Conservation (phyloP, 1,140 invertebrate genomes). For the Drosophila kikkawai region DNA sequence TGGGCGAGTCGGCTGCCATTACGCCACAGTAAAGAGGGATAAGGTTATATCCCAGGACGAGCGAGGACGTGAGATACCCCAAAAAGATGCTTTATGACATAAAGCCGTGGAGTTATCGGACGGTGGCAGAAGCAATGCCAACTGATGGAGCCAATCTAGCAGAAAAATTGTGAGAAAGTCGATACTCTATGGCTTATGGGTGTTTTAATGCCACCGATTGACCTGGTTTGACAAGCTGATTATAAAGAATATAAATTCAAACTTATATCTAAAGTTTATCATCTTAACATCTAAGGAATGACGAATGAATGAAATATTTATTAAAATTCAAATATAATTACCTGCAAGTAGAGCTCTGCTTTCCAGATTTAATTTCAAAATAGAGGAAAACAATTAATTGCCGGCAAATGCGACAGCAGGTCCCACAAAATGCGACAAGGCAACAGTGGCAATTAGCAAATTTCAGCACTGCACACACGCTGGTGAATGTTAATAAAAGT, state of each 20-base stretch:
- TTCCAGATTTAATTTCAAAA: conserved; percentile 7
- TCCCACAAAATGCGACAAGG: conserved; percentile 47
- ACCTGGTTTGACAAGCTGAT: not conserved
- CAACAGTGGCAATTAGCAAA: conserved; percentile 73
- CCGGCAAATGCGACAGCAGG: conserved; percentile 46
- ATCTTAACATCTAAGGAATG: too few relatives aligned
- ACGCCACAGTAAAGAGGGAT: conserved; percentile 2
- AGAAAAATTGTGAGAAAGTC: conserved; percentile 26
- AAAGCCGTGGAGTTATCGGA: conserved; percentile 45
- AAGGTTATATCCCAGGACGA: conserved; percentile 20
- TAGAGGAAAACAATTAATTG: conserved; percentile 57
- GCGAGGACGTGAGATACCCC: conserved; percentile 10
- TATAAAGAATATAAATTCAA: not conserved
- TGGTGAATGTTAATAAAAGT: conserved; percentile 68
- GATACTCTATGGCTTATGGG: conserved; percentile 11
- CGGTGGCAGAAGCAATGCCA: conserved; percentile 31
- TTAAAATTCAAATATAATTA: not conserved
- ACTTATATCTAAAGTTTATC: not conserved
- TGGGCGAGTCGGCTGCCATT: conserved; percentile 31
- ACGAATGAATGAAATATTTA: not conserved
- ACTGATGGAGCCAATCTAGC: conserved; percentile 44
- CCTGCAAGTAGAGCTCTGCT: too few relatives aligned
- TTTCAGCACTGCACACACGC: conserved; percentile 46
- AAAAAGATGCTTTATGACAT: conserved; percentile 60
- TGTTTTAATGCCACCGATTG: not conserved